A percentile compares a stretch with the other conserved stretches of the same genome.
These are phyloP conservation scores for Notospermus geniculatus DNA, from an alignment of 1,140 invertebrate species.

Conservation along the genomic window DNA sequence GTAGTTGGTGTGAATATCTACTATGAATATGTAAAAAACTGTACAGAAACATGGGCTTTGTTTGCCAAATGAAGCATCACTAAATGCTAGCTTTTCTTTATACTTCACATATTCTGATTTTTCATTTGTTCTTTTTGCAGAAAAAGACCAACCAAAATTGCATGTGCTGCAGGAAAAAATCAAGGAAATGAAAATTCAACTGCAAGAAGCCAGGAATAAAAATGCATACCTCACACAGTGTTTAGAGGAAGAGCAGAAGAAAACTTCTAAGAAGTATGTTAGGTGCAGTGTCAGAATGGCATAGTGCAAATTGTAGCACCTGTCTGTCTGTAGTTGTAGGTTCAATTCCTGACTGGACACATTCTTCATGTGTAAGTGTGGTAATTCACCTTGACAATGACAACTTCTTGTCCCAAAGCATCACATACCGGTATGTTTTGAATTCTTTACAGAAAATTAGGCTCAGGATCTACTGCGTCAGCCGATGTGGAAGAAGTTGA, in stretches of 20 bases:
- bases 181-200: conserved; percentile 44
- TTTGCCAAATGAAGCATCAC: no score
- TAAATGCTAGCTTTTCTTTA: no score
- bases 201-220: conserved; percentile 44
- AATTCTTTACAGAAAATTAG: conserved; percentile 18
- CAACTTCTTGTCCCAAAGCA: no score
- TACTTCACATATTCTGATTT: no score
- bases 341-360: conserved; percentile 3
- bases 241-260: conserved; percentile 44
- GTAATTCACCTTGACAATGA: conserved; percentile 25
- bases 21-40: no score
- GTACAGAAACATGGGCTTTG: no score
- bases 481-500: conserved; percentile 7
- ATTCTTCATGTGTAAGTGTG: conserved; percentile 29
- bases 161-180: conserved; percentile 48
- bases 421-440: no score
- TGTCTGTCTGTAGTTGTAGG: not conserved
- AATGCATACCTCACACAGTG: conserved; percentile 46
- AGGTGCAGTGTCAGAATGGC: not conserved
- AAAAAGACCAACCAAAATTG: conserved; percentile 1
- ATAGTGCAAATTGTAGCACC: not conserved
- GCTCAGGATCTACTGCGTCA: not conserved
- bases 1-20: no score
- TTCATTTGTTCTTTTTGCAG: not conserved
- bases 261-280: conserved; percentile 9